Percentiles rank a stretch among this genome's conserved stretches.
These are phyloP conservation scores for Theristicus caerulescens DNA, from an alignment of 2,113 vertebrate genomes.

Conservation along the genomic window DNA sequence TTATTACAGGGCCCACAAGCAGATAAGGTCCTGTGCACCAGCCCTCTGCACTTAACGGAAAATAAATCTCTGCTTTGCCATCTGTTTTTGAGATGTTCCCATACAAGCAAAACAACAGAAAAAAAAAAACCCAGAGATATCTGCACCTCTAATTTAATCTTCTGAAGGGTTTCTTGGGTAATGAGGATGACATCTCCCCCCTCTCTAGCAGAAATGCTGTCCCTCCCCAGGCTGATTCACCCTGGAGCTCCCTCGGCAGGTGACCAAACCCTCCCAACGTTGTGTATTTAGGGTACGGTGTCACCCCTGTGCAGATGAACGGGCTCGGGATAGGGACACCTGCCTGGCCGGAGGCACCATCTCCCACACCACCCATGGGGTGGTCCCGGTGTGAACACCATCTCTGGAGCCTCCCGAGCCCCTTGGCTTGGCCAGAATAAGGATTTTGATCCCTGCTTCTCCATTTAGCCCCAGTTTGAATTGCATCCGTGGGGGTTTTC, in stretches of 20 bases:
- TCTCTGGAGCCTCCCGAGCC: background rate
- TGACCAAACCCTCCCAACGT: accelerated
- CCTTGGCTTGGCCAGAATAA: background rate
- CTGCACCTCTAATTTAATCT: background rate
- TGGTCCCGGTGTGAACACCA: background rate
- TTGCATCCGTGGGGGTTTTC: background rate
- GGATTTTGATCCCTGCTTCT: background rate
- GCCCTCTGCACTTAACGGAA: slow-evolving; percentile 12
- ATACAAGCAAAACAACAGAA: background rate
- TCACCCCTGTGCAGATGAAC: background rate
- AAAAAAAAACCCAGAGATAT: background rate
- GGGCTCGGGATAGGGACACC: background rate
- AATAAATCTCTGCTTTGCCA: slow-evolving; percentile 55
- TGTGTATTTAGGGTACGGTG: accelerated
- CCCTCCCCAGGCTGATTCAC: background rate
- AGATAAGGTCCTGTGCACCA: slow-evolving; percentile 59
- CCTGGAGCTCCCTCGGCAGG: background rate
- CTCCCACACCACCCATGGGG: background rate
- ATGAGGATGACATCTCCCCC: background rate
- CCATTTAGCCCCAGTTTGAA: background rate
- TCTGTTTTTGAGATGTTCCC: slow-evolving; percentile 36
- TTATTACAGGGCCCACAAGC: slow-evolving; percentile 55
- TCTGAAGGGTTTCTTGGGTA: background rate
- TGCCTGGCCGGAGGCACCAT: background rate
- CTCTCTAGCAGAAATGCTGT: background rate